Base-by-base conservation (phyloP, 1,140 invertebrate genomes). In the Camponotus pennsylvanicus region DNA sequence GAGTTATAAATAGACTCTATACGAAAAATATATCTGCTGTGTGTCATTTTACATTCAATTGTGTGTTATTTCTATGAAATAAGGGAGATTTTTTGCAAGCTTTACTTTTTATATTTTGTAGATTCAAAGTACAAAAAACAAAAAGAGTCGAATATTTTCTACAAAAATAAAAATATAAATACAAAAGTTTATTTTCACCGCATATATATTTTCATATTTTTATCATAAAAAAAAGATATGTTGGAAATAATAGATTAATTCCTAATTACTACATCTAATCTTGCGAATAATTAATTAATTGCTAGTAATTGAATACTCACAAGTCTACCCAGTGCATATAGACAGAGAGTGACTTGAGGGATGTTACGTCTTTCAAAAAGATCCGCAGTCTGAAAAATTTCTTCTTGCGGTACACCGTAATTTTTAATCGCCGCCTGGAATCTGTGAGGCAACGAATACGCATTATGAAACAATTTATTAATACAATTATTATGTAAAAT, bases 371-470 rank as follows among this genome's bases (percentile, higher is more conserved):
- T 97, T 94, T 99, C 99, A 93, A 99, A 99, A 7, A 99, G 96
- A 96, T 99, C 99, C 49, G 99, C 99, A 0, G 99, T 99, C 95
- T 99, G 99, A 96, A 99, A 99, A 91, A 99, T 98, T 96, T 99
- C 99, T 93, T 99, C 98, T 92, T 99, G 98, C 52, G 98, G 98
- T 13, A 99, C 98, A 32, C 99, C 99, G 93, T 99, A 99, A 85
- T 98, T 97, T 95, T 98, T 99, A 59, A 98, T 97, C 0, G 98
- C 98, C 21, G 98, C 98, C 96, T 99, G 98, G 96, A 99, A 99
- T 95, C 97, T 97, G 90, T 82, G 93, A 13, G 49, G 18, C 13
- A 52, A 52, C 4, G 15, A 1, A 15, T 52, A 52, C 4, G 15
- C 13, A 18, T 52, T 52, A 52, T 15, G 79, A 45, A 82, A 6